These are phyloP conservation scores for Myanophis thanlyinensis DNA, from an alignment of 2,113 vertebrate species.

Conservation along the genomic window DNA sequence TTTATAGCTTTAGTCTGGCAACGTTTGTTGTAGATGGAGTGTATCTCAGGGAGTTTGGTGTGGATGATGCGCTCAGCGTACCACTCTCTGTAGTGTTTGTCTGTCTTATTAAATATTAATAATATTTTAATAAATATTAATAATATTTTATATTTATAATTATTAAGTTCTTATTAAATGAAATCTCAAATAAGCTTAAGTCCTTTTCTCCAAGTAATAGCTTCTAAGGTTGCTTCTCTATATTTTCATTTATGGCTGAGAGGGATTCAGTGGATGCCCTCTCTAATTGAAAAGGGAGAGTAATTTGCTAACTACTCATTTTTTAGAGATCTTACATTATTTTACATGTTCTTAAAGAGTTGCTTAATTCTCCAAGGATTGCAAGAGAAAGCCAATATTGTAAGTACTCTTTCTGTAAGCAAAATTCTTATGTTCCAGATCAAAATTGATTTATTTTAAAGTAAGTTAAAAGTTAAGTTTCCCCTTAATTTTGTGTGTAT, in stretches of 20 bases:
- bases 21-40: no score
- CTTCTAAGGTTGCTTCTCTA: neutral
- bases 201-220: neutral
- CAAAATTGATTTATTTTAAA: neutral
- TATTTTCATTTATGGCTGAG: neutral
- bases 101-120: no score
- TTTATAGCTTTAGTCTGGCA: no score
- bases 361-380: neutral
- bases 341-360: neutral
- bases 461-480: neutral
- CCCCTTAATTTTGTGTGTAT: neutral
- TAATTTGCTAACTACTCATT: neutral
- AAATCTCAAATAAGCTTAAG: neutral
- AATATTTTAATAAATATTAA: no score
- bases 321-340: neutral
- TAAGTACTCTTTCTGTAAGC: neutral
- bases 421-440: neutral
- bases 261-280: neutral
- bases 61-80: no score
- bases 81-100: no score
- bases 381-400: neutral
- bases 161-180: neutral
- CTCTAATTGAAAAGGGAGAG: neutral
- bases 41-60: no score
- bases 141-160: no score